Percentiles rank a stretch among this genome's conserved stretches.
phyloP scores from a whole-genome alignment of 2,113 vertebrate genomes.

The Platycercus adscitus region DNA sequence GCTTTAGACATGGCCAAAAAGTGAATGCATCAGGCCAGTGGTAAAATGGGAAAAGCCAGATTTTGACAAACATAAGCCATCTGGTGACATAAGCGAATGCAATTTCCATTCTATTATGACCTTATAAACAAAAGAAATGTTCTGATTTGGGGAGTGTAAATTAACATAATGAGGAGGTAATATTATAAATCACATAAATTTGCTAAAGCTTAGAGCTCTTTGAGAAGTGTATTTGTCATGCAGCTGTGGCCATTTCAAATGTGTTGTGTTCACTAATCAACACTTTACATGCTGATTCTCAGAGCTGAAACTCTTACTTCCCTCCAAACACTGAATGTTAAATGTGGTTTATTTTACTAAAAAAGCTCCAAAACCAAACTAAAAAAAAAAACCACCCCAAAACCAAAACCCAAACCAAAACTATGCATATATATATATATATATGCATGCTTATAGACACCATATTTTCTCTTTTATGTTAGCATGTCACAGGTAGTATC shows the following conservation, averaged over 20 bases:
- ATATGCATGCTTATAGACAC: not conserved
- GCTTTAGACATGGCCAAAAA: not conserved
- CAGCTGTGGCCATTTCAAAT: not conserved
- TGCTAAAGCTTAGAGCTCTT: not conserved
- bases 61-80: constrained; percentile 7
- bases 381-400: no score
- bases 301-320: not conserved
- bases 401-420: not conserved
- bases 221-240: not conserved
- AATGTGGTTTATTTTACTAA: not conserved
- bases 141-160: not conserved
- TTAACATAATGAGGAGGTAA: constrained; percentile 2
- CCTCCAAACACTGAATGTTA: not conserved
- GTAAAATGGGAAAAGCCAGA: not conserved
- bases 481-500: not conserved
- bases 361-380: not conserved
- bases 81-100: constrained; percentile 19
- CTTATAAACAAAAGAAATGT: constrained; percentile 6
- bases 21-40: not conserved
- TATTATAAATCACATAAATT: constrained; percentile 13
- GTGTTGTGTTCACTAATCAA: not conserved
- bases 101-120: not conserved
- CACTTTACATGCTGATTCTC: not conserved
- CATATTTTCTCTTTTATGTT: not conserved
- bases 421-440: not conserved